phyloP scores from a whole-genome alignment of 2,797 vertebrate genomes.

The Fratercula arctica region DNA sequence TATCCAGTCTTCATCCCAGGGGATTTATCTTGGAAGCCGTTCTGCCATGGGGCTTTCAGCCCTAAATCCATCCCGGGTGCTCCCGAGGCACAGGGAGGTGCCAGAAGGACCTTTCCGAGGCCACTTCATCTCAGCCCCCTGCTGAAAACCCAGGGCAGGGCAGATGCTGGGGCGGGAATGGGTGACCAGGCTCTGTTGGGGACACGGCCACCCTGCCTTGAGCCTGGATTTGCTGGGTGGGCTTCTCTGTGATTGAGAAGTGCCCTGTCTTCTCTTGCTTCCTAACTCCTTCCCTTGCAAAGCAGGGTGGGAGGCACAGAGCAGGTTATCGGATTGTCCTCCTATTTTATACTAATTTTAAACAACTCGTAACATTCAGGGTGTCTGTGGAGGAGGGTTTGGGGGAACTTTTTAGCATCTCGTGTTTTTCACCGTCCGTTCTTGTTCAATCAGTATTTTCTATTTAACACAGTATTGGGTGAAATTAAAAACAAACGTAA shows the following conservation, averaged over 20 bases:
- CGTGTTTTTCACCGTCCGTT: slow-evolving; percentile 31
- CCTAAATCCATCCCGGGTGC: background rate
- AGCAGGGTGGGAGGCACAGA: background rate
- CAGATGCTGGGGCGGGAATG: accelerated
- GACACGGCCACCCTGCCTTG: background rate
- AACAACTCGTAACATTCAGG: background rate
- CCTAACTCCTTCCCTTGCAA: background rate
- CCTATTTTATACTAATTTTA: slow-evolving; percentile 53
- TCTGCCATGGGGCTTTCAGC: background rate
- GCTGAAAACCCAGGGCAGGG: background rate
- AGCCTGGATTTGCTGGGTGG: background rate
- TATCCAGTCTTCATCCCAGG: background rate
- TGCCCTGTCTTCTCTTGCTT: background rate
- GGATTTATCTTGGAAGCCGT: background rate
- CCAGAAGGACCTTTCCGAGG: background rate
- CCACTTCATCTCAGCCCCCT: background rate
- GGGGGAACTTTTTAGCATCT: slow-evolving; percentile 40
- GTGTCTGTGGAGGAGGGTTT: background rate
- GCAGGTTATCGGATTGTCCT: background rate
- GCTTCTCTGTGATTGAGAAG: background rate
- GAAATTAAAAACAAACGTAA: slow-evolving; percentile 12
- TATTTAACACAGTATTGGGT: slow-evolving; percentile 66
- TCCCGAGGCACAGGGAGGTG: background rate
- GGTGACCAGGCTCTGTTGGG: accelerated
- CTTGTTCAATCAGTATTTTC: slow-evolving; percentile 62